phyloP scores from a whole-genome alignment of 2,797 vertebrate species.

The Phylloscopus collybita region DNA sequence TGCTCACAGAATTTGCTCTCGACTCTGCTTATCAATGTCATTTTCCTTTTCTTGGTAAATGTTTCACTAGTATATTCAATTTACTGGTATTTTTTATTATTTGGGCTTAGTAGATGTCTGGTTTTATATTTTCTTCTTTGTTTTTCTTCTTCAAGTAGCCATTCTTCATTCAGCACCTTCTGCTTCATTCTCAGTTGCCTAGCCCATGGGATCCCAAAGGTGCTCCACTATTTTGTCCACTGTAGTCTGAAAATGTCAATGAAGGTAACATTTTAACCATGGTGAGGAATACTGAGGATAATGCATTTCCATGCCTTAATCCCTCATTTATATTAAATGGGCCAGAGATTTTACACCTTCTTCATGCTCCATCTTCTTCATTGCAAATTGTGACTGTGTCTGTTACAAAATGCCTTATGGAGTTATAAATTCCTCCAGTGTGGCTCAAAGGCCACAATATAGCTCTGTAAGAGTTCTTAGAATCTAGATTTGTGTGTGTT shows the following conservation, averaged over 20 bases:
- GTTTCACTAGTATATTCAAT: not conserved
- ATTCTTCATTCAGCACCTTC: not conserved
- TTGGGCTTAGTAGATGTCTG: not conserved
- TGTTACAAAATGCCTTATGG: not conserved
- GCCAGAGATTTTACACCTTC: not conserved
- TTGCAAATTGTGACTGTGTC: not conserved
- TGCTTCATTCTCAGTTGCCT: not conserved
- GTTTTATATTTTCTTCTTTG: not conserved
- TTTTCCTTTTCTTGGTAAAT: not conserved
- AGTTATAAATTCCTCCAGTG: not conserved
- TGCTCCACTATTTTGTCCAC: not conserved
- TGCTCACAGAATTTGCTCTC: not conserved
- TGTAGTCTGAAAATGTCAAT: not conserved
- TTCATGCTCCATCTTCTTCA: slow-evolving; percentile 7
- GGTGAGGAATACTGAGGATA: not conserved
- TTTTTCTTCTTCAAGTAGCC: not conserved
- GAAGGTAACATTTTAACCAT: not conserved
- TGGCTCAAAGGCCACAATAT: not conserved
- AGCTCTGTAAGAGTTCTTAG: not conserved
- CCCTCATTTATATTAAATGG: not conserved
- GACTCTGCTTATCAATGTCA: fast-evolving
- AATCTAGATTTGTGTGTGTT: not conserved
- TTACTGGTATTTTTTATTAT: not conserved
- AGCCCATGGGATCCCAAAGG: not conserved
- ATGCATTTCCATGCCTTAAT: slow-evolving; percentile 1